These are phyloP conservation scores for Spialia ferax DNA, from an alignment of 2,888 invertebrate species.

Conservation along the genomic window DNA sequence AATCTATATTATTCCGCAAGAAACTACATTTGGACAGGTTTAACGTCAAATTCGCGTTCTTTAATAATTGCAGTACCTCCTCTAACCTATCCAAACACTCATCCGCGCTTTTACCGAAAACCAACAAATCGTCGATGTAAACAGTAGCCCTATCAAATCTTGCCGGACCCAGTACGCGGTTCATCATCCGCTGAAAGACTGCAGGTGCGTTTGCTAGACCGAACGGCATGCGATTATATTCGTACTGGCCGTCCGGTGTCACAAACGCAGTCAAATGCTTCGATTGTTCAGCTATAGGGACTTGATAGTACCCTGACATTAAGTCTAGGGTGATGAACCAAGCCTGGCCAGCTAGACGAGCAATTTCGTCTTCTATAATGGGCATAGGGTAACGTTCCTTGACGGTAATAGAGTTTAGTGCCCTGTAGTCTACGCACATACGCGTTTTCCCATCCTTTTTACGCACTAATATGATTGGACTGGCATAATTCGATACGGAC, in stretches of 20 bases:
- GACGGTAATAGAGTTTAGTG: constrained; percentile 43
- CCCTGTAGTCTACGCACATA: constrained; percentile 42
- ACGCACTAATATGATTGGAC: constrained; percentile 42
- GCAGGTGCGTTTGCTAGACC: constrained; percentile 56
- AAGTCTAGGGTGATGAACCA: constrained; percentile 45
- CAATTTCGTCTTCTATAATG: constrained; percentile 46
- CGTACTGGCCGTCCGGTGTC: too few relatives aligned
- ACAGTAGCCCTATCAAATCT: constrained; percentile 41
- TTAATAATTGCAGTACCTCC: constrained; percentile 46
- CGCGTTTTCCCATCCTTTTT: constrained; percentile 40
- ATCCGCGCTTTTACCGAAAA: constrained; percentile 35
- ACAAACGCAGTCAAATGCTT: constrained; percentile 54
- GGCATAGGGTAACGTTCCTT: constrained; percentile 47
- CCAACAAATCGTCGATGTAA: constrained; percentile 50
- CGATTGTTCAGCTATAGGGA: constrained; percentile 37
- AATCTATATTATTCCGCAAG: constrained; percentile 36
- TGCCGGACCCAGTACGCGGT: constrained; percentile 37
- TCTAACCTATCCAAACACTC: constrained; percentile 49
- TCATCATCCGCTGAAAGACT: constrained; percentile 54
- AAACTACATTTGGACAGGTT: constrained; percentile 50
- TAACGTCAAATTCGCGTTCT: constrained; percentile 52
- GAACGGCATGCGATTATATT: too few relatives aligned
- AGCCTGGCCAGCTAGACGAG: constrained; percentile 41
- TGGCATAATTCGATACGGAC: constrained; percentile 41
- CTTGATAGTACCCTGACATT: constrained; percentile 42